Base-by-base conservation (phyloP, 2,113 vertebrate genomes). In the Atherinomorus stipes region DNA sequence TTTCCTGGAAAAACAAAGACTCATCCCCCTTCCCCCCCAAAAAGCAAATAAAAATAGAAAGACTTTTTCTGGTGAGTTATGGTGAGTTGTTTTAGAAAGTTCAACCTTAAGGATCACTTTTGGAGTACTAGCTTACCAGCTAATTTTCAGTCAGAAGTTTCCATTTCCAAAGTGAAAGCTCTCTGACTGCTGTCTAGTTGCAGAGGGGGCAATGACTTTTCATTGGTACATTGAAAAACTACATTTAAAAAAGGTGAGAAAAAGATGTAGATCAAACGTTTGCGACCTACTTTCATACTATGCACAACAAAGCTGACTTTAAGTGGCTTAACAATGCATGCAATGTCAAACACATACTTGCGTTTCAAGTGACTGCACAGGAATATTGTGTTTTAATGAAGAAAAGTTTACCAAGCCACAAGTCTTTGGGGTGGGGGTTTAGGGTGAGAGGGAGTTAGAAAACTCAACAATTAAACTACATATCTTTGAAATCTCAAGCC, bases 401-500 rank as follows among this genome's bases (percentile, higher is more conserved):
- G 22, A 68, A 28, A 77, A 63, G 81, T 78, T 80, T 57, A 80
- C 34, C 28, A 6, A 44, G 58, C 45, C 52, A 51, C 65, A 61
- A 70, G 52, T 69, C 49, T 71, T 61, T 25, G 12, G 10, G 79
- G 71, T 62, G 65, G 83, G 80, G 71, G 64, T 25, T 34, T 57
- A 71, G 67, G 38, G 71, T 78, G 53, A 78, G 34, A 47, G n/a
- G 13, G 63, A 74, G 81, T 84, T 68, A 68, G 54, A 90, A 87
- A 81, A 76, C 69, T 12, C 53, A 54, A 75, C 80, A 89, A 84
- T 89, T 84, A 86, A 66, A 83, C 58, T 50, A 62, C 62, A 72
- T 88, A 72, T 81, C 89, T 92, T 92, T 90, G 84, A 91, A 90
- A 90, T 86, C 79, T 70, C 60, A 44, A 70, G 72, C 88, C 86